Evolutionary conservation across 1,140 invertebrate species (phyloP).

Genomic region (Radopholus similis): DNA sequence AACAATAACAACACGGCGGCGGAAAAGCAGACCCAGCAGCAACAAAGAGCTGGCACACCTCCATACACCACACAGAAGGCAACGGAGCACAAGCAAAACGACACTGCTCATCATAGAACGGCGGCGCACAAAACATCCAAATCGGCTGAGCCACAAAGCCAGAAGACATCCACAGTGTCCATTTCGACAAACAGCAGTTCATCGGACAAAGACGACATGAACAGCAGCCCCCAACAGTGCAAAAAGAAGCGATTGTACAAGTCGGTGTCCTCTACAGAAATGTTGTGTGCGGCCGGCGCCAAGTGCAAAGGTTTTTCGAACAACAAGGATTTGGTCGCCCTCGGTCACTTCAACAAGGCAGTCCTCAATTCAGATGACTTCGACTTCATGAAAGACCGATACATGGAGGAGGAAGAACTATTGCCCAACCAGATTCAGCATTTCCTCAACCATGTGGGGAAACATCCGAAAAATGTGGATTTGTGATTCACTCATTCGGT

Average conservation of each 20-base stretch:
- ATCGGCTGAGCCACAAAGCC: background rate
- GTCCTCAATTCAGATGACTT: conserved; percentile 26
- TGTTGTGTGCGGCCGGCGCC: conserved; percentile 8
- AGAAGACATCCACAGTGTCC: background rate
- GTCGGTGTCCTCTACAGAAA: conserved; percentile 12
- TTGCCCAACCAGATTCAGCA: conserved; percentile 21
- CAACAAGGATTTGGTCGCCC: conserved; percentile 20
- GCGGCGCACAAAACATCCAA: background rate
- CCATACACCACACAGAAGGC: conserved; percentile 9
- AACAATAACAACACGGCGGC: conserved; percentile 4
- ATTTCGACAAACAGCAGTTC: background rate
- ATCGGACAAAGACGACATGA: background rate
- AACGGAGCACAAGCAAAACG: background rate
- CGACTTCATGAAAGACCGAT: conserved; percentile 23
- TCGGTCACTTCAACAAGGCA: conserved; percentile 24
- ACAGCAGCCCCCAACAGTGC: background rate
- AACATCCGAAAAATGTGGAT: background rate
- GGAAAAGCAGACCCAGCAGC: conserved; percentile 1
- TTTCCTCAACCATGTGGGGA: conserved; percentile 17
- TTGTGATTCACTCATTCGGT: background rate
- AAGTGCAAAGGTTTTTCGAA: conserved; percentile 19
- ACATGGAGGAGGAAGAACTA: conserved; percentile 19
- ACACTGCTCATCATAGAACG: conserved; percentile 2
- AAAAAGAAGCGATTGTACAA: conserved; percentile 17
- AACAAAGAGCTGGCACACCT: conserved; percentile 16